phyloP scores from a whole-genome alignment of 2,113 vertebrate genomes.

The Tamias sibiricus region DNA sequence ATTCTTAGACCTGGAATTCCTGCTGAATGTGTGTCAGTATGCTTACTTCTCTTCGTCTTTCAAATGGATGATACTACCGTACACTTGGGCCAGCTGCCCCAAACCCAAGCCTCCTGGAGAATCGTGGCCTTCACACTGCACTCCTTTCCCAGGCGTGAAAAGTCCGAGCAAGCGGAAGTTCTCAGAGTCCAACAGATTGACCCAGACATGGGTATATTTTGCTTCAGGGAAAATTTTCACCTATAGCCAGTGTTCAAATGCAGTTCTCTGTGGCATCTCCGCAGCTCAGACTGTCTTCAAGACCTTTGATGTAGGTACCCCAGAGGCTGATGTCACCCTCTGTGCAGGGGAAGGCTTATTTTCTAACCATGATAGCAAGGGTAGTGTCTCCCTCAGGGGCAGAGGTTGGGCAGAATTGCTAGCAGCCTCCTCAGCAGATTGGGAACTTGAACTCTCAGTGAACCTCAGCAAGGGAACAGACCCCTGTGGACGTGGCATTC shows the following conservation, averaged over 20 bases:
- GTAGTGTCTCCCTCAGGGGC: accelerated
- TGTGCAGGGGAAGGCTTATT: not conserved
- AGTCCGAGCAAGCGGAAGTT: not conserved
- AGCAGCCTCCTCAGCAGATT: accelerated
- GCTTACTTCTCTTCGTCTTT: not conserved
- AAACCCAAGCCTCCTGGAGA: not conserved
- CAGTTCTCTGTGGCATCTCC: accelerated
- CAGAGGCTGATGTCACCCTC: accelerated
- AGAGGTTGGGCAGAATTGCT: not conserved
- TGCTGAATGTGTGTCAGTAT: not conserved
- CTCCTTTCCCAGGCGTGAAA: not conserved
- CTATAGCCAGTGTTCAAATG: accelerated
- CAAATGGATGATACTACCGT: not conserved
- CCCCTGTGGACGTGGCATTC: accelerated
- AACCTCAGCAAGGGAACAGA: not conserved
- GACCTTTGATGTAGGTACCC: accelerated
- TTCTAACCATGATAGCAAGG: not conserved
- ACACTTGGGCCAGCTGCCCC: not conserved
- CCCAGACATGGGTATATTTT: accelerated
- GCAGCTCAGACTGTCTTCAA: not conserved
- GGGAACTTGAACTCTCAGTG: accelerated
- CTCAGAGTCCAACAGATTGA: accelerated
- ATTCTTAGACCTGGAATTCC: not conserved
- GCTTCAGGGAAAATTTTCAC: not conserved
- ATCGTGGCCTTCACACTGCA: accelerated